Percentiles rank a stretch among this genome's conserved stretches.
These are phyloP conservation scores for Desoria tigrina DNA, from an alignment of 2,888 invertebrate species.

Conservation along the genomic window DNA sequence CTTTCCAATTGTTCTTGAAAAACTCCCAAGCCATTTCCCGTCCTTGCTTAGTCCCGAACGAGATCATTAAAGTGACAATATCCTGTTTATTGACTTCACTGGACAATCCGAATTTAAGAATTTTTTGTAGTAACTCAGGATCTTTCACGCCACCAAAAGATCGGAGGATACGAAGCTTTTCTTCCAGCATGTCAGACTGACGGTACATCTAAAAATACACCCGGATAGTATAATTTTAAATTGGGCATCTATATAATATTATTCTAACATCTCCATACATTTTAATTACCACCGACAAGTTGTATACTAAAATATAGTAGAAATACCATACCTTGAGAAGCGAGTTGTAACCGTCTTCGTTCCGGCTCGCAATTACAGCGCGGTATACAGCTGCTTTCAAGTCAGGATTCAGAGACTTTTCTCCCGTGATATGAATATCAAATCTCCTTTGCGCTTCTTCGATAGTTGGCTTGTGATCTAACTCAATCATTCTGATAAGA, in stretches of 20 bases:
- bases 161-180: slow-evolving; percentile 84
- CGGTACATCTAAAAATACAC: slow-evolving; percentile 70
- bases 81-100: slow-evolving; percentile 89
- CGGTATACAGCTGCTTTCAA: slow-evolving; percentile 82
- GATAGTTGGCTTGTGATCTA: slow-evolving; percentile 75
- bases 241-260: too few species aligned
- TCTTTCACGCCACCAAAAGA: slow-evolving; percentile 78
- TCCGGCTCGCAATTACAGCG: slow-evolving; percentile 73
- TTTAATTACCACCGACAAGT: too few species aligned
- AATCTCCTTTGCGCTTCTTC: slow-evolving; percentile 73
- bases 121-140: slow-evolving; percentile 70
- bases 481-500: slow-evolving; percentile 75
- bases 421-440: slow-evolving; percentile 66
- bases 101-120: slow-evolving; percentile 78
- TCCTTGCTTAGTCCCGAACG: slow-evolving; percentile 71
- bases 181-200: slow-evolving; percentile 85
- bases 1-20: slow-evolving; percentile 79
- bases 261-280: too few species aligned
- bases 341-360: slow-evolving; percentile 60
- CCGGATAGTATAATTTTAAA: too few species aligned
- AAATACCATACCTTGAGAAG: slow-evolving; percentile 56
- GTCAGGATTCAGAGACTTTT: slow-evolving; percentile 72
- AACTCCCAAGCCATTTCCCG: slow-evolving; percentile 87
- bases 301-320: too few species aligned
- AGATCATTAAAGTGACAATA: slow-evolving; percentile 84